Conservation (phyloP, 2,113 vertebrate species). For the Semnopithecus entellus region DNA sequence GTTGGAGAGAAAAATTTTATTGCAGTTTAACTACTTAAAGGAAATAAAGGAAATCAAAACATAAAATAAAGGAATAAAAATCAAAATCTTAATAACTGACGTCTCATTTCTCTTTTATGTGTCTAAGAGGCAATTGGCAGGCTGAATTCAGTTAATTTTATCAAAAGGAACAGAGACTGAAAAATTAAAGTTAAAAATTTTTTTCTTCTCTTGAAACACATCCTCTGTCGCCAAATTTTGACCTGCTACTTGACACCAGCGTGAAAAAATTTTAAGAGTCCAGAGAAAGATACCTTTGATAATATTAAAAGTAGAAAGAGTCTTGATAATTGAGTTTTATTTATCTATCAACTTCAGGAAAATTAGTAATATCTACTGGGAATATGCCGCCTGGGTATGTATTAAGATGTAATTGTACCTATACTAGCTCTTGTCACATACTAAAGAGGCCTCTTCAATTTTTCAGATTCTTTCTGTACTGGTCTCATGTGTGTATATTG, state of each 20-base stretch:
- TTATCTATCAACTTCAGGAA: not conserved
- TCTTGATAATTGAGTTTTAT: not conserved
- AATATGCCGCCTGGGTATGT: fast-evolving
- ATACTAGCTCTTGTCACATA: not conserved
- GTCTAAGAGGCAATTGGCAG: not conserved
- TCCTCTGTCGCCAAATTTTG: not conserved
- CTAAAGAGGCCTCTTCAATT: not conserved
- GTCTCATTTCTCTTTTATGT: not conserved
- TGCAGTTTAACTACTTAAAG: not conserved
- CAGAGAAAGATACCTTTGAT: not conserved
- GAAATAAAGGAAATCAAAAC: not conserved
- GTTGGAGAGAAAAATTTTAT: not conserved
- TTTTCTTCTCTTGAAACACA: not conserved
- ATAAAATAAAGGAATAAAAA: not conserved
- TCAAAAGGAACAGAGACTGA: not conserved
- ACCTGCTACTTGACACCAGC: not conserved
- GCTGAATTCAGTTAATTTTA: not conserved
- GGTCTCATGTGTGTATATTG: not conserved
- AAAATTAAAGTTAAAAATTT: not conserved
- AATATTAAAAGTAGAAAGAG: not conserved
- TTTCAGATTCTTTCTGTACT: not conserved
- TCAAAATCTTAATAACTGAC: not conserved
- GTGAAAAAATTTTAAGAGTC: not conserved
- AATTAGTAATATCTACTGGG: not conserved
- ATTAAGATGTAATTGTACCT: not conserved